These are phyloP conservation scores for Thalassaphorura encarpata DNA, from an alignment of 1,140 invertebrate species.

Conservation along the genomic window DNA sequence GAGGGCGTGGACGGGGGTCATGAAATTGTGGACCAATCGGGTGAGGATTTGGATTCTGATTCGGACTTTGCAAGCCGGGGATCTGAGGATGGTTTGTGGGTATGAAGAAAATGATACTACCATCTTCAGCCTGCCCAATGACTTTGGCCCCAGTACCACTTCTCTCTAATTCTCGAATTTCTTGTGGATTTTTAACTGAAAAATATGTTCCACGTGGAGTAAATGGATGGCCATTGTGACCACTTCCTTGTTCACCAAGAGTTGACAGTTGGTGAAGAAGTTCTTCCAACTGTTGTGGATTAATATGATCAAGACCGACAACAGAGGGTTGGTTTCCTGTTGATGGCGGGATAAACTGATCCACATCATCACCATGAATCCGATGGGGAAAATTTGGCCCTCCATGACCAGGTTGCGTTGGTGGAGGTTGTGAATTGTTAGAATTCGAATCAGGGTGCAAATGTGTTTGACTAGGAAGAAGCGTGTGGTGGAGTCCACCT, in stretches of 20 bases:
- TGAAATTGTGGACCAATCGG: too few relatives aligned
- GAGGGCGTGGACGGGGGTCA: slow-evolving; percentile 1
- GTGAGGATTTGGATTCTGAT: too few relatives aligned
- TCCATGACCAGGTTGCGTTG: too few relatives aligned
- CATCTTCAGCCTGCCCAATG: slow-evolving; percentile 27
- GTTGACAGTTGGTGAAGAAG: slow-evolving; percentile 28
- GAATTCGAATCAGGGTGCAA: too few relatives aligned
- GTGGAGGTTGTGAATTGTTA: too few relatives aligned
- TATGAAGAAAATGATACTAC: slow-evolving; percentile 27
- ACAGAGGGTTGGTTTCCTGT: slow-evolving; percentile 25
- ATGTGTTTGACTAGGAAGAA: slow-evolving; percentile 13
- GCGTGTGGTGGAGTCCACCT: slow-evolving; percentile 13
- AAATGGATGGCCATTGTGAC: slow-evolving; percentile 6
- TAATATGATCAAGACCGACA: slow-evolving; percentile 23
- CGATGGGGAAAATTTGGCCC: slow-evolving; percentile 5
- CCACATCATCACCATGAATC: slow-evolving; percentile 16
- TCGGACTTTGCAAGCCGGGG: too few relatives aligned
- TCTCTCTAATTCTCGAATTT: slow-evolving; percentile 25
- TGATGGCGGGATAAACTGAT: slow-evolving; percentile 27
- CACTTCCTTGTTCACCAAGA: slow-evolving; percentile 11
- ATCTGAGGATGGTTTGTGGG: neutral
- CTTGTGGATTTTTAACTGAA: slow-evolving; percentile 13
- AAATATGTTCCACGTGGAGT: slow-evolving; percentile 25
- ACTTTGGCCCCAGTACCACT: slow-evolving; percentile 25
- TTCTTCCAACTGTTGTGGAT: slow-evolving; percentile 27